A percentile compares a stretch with the other conserved stretches of the same genome.
Evolutionary conservation across 2,888 invertebrate genomes (phyloP).

Genomic region (Pterobdella sp.): DNA sequence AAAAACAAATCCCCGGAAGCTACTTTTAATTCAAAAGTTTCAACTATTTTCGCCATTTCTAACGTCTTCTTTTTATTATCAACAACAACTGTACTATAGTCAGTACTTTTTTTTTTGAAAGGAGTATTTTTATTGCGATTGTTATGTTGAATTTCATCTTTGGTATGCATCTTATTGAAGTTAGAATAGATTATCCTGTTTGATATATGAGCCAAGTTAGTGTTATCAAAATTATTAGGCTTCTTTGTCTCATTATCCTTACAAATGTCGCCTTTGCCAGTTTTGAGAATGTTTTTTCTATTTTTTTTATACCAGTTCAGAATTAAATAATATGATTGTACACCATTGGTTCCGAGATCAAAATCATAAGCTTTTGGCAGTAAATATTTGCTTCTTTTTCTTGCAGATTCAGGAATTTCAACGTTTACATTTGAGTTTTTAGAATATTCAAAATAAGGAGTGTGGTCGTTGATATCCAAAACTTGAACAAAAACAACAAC

Average conservation of each 20-base stretch:
- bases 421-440: neutral
- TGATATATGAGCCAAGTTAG: too few species aligned
- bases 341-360: neutral
- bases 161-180: too few species aligned
- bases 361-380: conserved; percentile 2
- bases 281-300: neutral
- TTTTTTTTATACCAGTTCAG: neutral
- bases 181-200: too few species aligned
- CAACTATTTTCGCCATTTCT: neutral
- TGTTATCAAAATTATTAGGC: neutral
- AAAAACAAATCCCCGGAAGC: neutral
- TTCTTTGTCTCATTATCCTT: neutral
- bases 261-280: neutral
- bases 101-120: neutral
- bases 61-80: neutral
- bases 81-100: neutral
- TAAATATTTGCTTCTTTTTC: neutral
- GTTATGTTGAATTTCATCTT: too few species aligned
- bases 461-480: neutral
- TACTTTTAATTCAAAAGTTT: neutral
- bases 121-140: neutral
- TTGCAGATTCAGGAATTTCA: neutral
- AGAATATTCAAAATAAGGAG: neutral
- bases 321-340: neutral
- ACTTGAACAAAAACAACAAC: neutral